These are phyloP conservation scores for Electrona antarctica DNA, from an alignment of 2,113 vertebrate species.

Conservation along the genomic window DNA sequence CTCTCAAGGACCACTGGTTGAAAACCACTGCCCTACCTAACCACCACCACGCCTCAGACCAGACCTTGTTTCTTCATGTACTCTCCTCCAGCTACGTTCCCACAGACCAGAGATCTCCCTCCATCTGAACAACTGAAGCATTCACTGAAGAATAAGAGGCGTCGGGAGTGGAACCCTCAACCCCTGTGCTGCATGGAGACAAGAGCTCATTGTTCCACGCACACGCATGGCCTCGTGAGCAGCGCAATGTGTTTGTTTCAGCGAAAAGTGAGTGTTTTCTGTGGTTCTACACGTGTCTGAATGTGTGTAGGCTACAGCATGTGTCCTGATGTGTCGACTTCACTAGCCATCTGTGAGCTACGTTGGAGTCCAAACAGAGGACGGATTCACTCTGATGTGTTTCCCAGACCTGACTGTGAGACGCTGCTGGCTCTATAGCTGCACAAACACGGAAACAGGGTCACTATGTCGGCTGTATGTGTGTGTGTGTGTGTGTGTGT, in stretches of 20 bases:
- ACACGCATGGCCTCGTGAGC: constrained; percentile 1
- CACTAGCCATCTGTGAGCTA: constrained; percentile 4
- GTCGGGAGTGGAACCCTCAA: constrained; percentile 31
- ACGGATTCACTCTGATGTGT: constrained; percentile 36
- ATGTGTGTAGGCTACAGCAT: background rate
- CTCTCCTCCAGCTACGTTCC: constrained; percentile 2
- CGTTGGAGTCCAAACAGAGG: constrained; percentile 34
- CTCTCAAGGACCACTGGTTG: no score
- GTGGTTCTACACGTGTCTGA: background rate
- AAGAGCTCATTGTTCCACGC: constrained; percentile 54
- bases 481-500: background rate
- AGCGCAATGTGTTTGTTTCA: constrained; percentile 11
- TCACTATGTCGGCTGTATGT: constrained; percentile 28
- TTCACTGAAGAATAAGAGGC: constrained; percentile 35
- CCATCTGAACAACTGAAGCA: constrained; percentile 56
- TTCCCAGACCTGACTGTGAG: constrained; percentile 46
- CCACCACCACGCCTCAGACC: no score
- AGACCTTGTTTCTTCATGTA: background rate
- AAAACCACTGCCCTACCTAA: no score
- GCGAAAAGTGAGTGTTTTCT: constrained; percentile 5
- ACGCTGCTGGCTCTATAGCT: constrained; percentile 55
- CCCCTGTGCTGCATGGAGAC: constrained; percentile 33
- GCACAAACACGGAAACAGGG: constrained; percentile 52
- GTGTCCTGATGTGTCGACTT: background rate
- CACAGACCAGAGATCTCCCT: constrained; percentile 1